Evolutionary conservation across 1,140 invertebrate genomes (phyloP), one percentile per base, ranked within the genome.

Genomic region (Sinella curviseta): DNA sequence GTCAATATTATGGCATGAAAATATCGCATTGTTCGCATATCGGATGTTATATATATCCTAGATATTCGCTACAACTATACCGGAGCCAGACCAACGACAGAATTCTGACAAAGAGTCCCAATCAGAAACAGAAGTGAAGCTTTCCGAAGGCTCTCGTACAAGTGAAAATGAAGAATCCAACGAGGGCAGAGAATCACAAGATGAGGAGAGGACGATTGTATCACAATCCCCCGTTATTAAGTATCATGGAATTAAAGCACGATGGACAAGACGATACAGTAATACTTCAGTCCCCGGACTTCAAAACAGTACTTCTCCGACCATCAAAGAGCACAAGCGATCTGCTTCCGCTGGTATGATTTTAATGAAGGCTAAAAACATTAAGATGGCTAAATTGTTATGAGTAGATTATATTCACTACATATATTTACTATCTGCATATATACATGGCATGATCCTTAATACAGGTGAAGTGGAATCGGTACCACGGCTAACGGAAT

Each of bases 291-390:
- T 31, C 30, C 31, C 8, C n/a, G 65, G 65, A 33, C 8, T 30
- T 31, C 65, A 31, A 24, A 14, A 70, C 57, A 48, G 24, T 3
- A 60, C 3, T 33, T 30, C 55, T n/a, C 24, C 55, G 55, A 3
- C 8, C 55, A n/a, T 12, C 12, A 31, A 33, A 8, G 65, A 70
- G 30, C 65, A 70, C 26, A 70, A 33, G 30, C 65, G 65, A 2
- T 70, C 65, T 31, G 65, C 65, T 14, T 70, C 65, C n/a, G 65
- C 65, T 17, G 65, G 65, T 70, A 31, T n/a, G n/a, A 65, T 65
- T 65, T 30, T 33, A 33, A 70, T 70, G 24, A 70, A 60, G 24
- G 24, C 14, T 60, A 60, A n/a, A n/a, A n/a, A n/a, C n/a, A n/a
- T n/a, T n/a, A n/a, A n/a, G n/a, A n/a, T n/a, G n/a, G n/a, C n/a